Base-by-base conservation (phyloP, 2,888 invertebrate species). In the Platerodrilus igneus region DNA sequence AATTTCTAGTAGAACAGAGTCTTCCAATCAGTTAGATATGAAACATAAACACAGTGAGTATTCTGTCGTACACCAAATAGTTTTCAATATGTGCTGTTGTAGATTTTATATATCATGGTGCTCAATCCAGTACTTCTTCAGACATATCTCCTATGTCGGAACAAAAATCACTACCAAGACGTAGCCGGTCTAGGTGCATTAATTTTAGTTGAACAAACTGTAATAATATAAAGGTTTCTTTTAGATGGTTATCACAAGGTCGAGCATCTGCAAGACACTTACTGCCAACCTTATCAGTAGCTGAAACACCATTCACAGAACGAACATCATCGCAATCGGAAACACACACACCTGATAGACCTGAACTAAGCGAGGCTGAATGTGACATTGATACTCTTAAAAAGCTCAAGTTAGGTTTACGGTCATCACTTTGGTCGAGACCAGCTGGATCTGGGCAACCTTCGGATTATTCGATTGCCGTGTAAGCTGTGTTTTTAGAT, bases 61-160 rank as follows among this genome's bases (percentile, higher is more conserved):
- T 36, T 15, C 11, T 28, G 9, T 4, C 9, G 2, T 19, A 9
- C 2, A 16, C 9, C 10, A n/a, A 30, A 18, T 8, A 16, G 14
- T 4, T 9, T 27, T 10, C 9, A 9, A 27, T 15, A 15, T 9
- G 15, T 15, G 27, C 41, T 45, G 47, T 72, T 70, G 61, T 72
- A 78, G 83, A 80, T 72, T 81, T 80, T 68, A 78, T 82, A 66
- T 83, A 83, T 68, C 83, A 83, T 67, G 81, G 81, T 64, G 79
- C 81, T 66, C 78, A 78, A 63, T 83, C 83, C 60, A 83, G 82
- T 71, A 83, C 83, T 53, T 83, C 83, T 51, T 83, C 83, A 63
- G 83, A 83, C 72, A 76, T 83, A 63, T 83, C 83, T 55, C 83
- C 83, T 60, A 82, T 82, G 81, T 81, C 82, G 61, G 83, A 83